Evolutionary conservation across 1,140 invertebrate genomes (phyloP).

Genomic region (Brachionus plicatilis): DNA sequence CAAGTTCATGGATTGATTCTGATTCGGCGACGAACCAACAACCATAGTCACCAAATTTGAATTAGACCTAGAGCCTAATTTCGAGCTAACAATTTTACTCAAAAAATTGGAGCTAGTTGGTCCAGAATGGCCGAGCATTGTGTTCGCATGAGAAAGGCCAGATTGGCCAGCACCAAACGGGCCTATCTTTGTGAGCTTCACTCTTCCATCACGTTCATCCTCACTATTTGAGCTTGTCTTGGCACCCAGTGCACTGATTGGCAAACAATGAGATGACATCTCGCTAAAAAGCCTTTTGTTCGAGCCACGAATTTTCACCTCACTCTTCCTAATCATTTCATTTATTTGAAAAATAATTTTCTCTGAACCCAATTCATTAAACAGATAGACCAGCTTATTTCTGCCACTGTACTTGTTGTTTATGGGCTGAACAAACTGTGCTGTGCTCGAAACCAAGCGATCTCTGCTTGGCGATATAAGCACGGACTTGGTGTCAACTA

Average conservation of each 20-base stretch:
- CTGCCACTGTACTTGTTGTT: not conserved
- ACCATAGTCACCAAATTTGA: slow-evolving; percentile 19
- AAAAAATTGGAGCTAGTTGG: not conserved
- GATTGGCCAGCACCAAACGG: not conserved
- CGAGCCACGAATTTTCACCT: not conserved
- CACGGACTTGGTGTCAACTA: not conserved
- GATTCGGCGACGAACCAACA: not conserved
- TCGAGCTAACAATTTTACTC: slow-evolving; percentile 20
- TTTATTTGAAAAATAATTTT: slow-evolving; percentile 5
- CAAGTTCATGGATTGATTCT: not conserved
- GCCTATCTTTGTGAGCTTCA: not conserved
- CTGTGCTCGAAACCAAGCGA: not conserved
- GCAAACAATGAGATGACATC: slow-evolving; percentile 10
- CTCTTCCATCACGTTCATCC: not conserved
- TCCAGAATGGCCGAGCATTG: not conserved
- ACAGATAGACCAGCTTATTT: not conserved
- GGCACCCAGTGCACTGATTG: not conserved
- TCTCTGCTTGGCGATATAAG: not conserved
- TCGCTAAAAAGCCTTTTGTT: slow-evolving; percentile 39
- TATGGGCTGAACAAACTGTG: slow-evolving; percentile 4
- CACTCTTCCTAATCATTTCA: slow-evolving; percentile 23
- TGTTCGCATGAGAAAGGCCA: not conserved
- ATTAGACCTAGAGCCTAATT: slow-evolving; percentile 35
- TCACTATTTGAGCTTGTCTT: not conserved
- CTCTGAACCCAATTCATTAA: not conserved